phyloP scores from a whole-genome alignment of 1,140 invertebrate species.

The Listronotus bonariensis region DNA sequence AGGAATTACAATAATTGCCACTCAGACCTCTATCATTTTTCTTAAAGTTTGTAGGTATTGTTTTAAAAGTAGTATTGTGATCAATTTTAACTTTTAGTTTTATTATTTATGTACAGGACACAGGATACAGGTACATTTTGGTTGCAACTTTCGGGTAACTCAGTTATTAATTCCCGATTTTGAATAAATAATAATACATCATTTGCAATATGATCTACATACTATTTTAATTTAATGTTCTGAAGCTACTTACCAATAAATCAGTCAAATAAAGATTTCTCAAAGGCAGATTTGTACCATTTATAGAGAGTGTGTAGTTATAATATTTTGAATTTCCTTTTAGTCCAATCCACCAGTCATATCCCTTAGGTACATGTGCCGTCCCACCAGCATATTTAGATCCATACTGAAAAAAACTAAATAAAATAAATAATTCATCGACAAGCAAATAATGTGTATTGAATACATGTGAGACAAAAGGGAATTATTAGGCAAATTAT shows the following conservation, averaged over 20 bases:
- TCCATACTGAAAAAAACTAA: slow-evolving; percentile 49
- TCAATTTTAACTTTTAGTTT: no score
- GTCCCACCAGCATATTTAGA: slow-evolving; percentile 62
- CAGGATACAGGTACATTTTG: no score
- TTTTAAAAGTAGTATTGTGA: no score
- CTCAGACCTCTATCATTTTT: no score
- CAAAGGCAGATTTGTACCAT: slow-evolving; percentile 69
- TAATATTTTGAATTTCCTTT: slow-evolving; percentile 88
- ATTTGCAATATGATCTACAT: no score
- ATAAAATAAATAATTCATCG: slow-evolving; percentile 8
- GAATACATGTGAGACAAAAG: slow-evolving; percentile 21
- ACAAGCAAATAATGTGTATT: neutral
- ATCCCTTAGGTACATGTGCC: slow-evolving; percentile 74
- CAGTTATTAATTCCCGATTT: no score
- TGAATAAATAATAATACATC: no score
- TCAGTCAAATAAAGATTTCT: slow-evolving; percentile 81
- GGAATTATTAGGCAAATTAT: slow-evolving; percentile 24
- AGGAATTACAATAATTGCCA: no score
- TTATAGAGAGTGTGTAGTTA: slow-evolving; percentile 84
- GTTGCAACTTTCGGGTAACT: no score
- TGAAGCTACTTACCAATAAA: slow-evolving; percentile 70
- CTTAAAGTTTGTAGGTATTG: no score
- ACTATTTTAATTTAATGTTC: no score
- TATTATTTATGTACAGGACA: no score
- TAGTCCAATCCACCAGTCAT: slow-evolving; percentile 79